Base-by-base conservation (phyloP, 2,113 vertebrate genomes). In the Camelus bactrianus region DNA sequence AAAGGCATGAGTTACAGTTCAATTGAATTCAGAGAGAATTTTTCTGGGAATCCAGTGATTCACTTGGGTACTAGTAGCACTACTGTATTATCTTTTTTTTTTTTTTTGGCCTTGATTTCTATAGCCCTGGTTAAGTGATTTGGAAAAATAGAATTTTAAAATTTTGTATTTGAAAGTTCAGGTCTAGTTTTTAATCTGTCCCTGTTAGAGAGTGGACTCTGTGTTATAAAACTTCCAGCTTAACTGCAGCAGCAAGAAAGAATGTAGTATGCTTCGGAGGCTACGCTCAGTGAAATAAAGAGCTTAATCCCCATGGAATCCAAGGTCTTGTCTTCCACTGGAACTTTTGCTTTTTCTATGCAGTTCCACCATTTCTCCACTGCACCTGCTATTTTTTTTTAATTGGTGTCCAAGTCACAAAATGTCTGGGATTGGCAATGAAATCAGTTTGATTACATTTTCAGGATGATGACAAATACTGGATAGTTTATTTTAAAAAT, bases 211-310 rank as follows among this genome's bases (percentile, higher is more conserved):
- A 94, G 62, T 69, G 48, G 62, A 96, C 82, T 93, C 89, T 97
- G 88, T 85, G 91, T 97, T 97, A 98, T 98, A 98, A 97, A 97
- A 97, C 95, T 93, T 96, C 93, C 95, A 97, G 97, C 92, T 97
- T 96, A 90, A 91, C 38, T 20, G 80, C 75, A 93, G 80, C 83
- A 98, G 98, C 98, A 98, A 98, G 98, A 98, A 98, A 98, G 98
- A 98, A 98, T 89, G 97, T 69, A 50, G 50, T 20, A 62, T 5
- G 32, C n/a, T 54, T 77, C 75, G 56, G 84, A 91, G 70, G 83
- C 38, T 75, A n/a, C 70, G 69, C 62, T 76, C 83, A 30, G 73
- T 80, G 54, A 83, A 89, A 67, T 22, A 79, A 92, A 83, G 8
- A 90, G 56, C n/a, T 65, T 72, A 48, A 50, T 52, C 30, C 56